phyloP scores from a whole-genome alignment of 1,140 invertebrate species.

The Drosophila persimilis region DNA sequence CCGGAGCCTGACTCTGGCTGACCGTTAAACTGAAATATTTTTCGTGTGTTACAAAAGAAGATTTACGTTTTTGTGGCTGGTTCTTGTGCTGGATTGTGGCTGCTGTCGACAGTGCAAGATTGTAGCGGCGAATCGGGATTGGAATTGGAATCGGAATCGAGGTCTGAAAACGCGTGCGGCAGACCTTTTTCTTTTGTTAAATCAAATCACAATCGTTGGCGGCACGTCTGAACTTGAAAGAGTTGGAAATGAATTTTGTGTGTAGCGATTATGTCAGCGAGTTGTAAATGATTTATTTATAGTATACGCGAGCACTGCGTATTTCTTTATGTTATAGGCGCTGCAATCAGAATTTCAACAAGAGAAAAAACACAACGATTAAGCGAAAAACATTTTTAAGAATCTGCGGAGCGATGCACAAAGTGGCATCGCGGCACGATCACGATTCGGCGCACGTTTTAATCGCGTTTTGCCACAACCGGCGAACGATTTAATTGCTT shows the following conservation, averaged over 20 bases:
- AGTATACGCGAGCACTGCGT: constrained; percentile 11
- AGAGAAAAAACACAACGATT: constrained; percentile 49
- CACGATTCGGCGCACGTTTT: constrained; percentile 62
- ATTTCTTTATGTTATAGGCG: constrained; percentile 34
- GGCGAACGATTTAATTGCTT: constrained; percentile 44
- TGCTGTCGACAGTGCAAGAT: constrained; percentile 56
- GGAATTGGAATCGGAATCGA: neutral
- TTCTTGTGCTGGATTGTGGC: constrained; percentile 30
- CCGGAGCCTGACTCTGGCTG: constrained; percentile 40
- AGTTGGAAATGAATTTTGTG: constrained; percentile 39
- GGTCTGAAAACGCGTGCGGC: constrained; percentile 51
- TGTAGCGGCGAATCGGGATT: neutral
- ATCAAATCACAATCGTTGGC: constrained; percentile 70
- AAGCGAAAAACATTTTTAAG: constrained; percentile 45
- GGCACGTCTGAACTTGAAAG: constrained; percentile 77
- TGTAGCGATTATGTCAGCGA: constrained; percentile 69
- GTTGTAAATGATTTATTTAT: constrained; percentile 57
- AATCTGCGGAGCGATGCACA: constrained; percentile 41
- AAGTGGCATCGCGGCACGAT: constrained; percentile 47
- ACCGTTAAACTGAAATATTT: constrained; percentile 57
- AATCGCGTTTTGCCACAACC: constrained; percentile 54
- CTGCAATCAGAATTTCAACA: constrained; percentile 63
- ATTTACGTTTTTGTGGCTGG: constrained; percentile 69
- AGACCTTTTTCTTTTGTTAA: constrained; percentile 66
- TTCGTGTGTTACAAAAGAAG: constrained; percentile 18